Evolutionary conservation across 2,888 invertebrate species (phyloP).

Genomic region (Lasioglossum morio): DNA sequence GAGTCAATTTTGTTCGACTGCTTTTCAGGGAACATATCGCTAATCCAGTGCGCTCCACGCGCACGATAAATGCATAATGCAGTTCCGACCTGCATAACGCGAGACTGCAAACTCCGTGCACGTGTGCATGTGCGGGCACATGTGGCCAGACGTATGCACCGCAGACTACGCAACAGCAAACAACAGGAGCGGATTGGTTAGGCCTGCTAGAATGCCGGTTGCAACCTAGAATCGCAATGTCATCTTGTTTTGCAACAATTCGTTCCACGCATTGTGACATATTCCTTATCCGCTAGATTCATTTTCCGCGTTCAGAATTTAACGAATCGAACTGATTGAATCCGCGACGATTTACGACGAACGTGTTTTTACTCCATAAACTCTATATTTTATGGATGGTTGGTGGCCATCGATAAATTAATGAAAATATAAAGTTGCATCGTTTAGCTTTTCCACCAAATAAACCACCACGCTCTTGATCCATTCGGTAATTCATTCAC

Average conservation of each 20-base stretch:
- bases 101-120: slow-evolving; percentile 3
- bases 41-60: background rate
- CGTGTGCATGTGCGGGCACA: slow-evolving; percentile 23
- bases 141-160: slow-evolving; percentile 36
- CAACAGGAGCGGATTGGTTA: slow-evolving; percentile 26
- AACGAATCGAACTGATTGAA: background rate
- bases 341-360: background rate
- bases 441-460: background rate
- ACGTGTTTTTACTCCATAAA: background rate
- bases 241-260: background rate
- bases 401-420: background rate
- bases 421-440: slow-evolving; percentile 9
- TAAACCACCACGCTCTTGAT: background rate
- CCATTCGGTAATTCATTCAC: background rate
- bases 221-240: slow-evolving; percentile 15
- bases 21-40: background rate
- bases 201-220: slow-evolving; percentile 22
- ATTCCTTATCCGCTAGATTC: slow-evolving; percentile 11
- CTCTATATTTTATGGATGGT: background rate
- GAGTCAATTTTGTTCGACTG: background rate
- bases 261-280: background rate
- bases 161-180: slow-evolving; percentile 48
- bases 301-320: background rate
- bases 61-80: background rate
- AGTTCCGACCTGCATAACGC: slow-evolving; percentile 18